A percentile compares a stretch with the other conserved stretches of the same genome.
These are phyloP conservation scores for Hypanus sabinus DNA, from an alignment of 2,113 vertebrate species.

Conservation along the genomic window DNA sequence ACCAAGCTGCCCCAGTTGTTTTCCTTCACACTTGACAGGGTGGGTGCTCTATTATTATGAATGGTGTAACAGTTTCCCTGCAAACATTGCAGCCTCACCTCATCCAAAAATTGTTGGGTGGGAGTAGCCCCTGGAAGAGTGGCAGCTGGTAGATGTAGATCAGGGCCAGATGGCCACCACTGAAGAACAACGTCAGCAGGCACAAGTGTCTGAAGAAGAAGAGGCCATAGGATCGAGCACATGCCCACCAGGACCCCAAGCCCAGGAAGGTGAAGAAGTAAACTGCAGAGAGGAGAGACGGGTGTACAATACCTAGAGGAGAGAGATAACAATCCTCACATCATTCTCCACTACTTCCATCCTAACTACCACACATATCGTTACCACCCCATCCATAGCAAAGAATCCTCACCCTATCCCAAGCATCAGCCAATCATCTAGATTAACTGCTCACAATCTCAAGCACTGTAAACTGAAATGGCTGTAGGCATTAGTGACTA, in stretches of 20 bases:
- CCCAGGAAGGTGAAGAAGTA: slow-evolving; percentile 65
- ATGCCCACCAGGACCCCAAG: slow-evolving; percentile 69
- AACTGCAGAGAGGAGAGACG: slow-evolving; percentile 63
- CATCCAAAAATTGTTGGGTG: slow-evolving; percentile 58
- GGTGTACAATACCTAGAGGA: slow-evolving; percentile 57
- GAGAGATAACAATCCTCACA: neutral
- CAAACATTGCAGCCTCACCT: slow-evolving; percentile 51
- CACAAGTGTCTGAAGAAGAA: slow-evolving; percentile 62
- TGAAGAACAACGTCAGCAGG: slow-evolving; percentile 65
- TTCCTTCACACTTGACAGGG: neutral
- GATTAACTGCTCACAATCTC: neutral
- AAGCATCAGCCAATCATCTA: neutral
- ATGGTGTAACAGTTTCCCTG: neutral
- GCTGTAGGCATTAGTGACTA: neutral
- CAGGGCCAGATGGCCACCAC: slow-evolving; percentile 57
- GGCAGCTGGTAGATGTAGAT: slow-evolving; percentile 71
- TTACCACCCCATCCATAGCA: too few relatives aligned
- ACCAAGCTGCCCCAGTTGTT: too few relatives aligned
- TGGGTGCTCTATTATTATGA: neutral
- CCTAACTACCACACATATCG: too few relatives aligned
- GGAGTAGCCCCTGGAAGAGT: slow-evolving; percentile 55
- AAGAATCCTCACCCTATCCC: neutral
- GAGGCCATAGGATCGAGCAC: slow-evolving; percentile 51
- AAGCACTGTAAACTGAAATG: neutral
- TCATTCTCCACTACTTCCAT: too few relatives aligned